Conservation (phyloP, 2,113 vertebrate species). For the Fregata magnificens region DNA sequence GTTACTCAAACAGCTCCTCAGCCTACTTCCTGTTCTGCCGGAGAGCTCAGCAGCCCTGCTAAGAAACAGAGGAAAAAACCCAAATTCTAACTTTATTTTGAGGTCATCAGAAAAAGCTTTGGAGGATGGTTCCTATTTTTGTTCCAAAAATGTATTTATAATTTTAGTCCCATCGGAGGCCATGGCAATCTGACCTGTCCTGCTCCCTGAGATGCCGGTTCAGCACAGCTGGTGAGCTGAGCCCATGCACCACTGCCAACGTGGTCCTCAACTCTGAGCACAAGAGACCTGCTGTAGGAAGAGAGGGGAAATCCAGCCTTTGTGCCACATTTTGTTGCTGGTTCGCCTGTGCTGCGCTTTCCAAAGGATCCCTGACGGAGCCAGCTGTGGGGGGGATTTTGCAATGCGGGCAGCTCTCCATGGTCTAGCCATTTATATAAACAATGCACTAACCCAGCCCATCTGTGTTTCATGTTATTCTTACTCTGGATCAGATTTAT, state of each 20-base stretch:
- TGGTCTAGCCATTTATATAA: neutral
- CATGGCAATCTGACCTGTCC: neutral
- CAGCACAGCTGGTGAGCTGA: neutral
- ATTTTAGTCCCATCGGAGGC: neutral
- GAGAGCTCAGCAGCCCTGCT: conserved; percentile 1
- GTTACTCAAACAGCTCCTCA: conserved; percentile 51
- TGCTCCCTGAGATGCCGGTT: neutral
- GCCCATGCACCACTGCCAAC: neutral
- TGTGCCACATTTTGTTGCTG: neutral
- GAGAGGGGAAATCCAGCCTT: neutral
- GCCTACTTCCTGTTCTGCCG: conserved; percentile 59
- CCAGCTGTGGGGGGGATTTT: neutral
- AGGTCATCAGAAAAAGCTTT: conserved; percentile 24
- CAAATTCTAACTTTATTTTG: neutral
- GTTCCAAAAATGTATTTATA: conserved; percentile 23
- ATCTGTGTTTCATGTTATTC: neutral
- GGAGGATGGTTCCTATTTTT: conserved; percentile 21
- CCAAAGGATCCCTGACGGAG: neutral
- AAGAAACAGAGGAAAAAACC: neutral
- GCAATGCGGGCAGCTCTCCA: neutral
- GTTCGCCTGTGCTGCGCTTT: neutral
- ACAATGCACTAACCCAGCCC: neutral
- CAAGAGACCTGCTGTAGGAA: neutral
- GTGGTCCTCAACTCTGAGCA: neutral
- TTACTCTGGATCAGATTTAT: neutral